phyloP scores from a whole-genome alignment of 2,888 invertebrate genomes.

The Sericinus montela region DNA sequence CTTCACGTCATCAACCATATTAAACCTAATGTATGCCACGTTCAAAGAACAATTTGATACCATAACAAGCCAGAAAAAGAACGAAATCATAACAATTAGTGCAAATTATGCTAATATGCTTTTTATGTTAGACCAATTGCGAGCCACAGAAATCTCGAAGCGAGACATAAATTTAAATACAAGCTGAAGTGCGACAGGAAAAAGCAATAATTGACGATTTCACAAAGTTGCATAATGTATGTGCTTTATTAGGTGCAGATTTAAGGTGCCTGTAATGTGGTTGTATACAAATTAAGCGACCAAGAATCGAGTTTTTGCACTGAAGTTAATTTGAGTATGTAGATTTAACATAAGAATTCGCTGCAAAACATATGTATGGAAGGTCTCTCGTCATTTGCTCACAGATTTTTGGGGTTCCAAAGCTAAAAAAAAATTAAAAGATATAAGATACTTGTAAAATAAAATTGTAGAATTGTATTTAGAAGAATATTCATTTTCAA shows the following conservation, averaged over 20 bases:
- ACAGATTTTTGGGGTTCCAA: too few species aligned
- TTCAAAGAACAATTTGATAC: slow-evolving; percentile 6
- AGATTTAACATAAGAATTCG: too few species aligned
- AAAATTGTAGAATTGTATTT: too few species aligned
- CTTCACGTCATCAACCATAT: too few species aligned
- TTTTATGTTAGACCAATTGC: slow-evolving; percentile 18
- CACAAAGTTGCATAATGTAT: slow-evolving; percentile 7
- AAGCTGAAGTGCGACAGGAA: slow-evolving; percentile 9
- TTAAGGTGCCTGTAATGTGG: neutral
- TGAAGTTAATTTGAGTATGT: too few species aligned
- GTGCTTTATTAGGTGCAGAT: slow-evolving; percentile 12
- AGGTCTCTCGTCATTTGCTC: too few species aligned
- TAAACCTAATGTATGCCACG: neutral
- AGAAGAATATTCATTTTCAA: too few species aligned
- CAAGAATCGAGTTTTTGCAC: too few species aligned
- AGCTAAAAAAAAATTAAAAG: too few species aligned
- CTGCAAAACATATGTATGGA: too few species aligned
- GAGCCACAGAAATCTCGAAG: slow-evolving; percentile 8
- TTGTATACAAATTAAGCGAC: slow-evolving; percentile 7
- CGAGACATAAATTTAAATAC: slow-evolving; percentile 20
- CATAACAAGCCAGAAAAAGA: slow-evolving; percentile 4
- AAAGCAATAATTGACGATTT: slow-evolving; percentile 13
- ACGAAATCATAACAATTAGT: slow-evolving; percentile 11
- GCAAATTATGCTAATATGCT: slow-evolving; percentile 18
- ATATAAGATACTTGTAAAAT: too few species aligned